These are phyloP conservation scores for Ichneumon xanthorius DNA, from an alignment of 2,888 invertebrate genomes.

Conservation along the genomic window DNA sequence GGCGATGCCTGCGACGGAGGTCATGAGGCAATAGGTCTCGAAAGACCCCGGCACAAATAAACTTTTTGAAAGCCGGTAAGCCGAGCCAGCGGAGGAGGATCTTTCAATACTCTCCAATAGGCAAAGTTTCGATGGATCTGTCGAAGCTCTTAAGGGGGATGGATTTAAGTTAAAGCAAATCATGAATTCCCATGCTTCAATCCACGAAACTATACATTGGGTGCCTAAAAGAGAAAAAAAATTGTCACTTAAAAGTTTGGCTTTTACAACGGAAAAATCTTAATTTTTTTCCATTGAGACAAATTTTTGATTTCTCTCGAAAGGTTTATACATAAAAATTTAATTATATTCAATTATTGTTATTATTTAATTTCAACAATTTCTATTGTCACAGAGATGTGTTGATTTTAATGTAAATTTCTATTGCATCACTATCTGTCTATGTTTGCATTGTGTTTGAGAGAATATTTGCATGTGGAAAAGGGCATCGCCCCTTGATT, in stretches of 20 bases:
- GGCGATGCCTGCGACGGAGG: constrained; percentile 8
- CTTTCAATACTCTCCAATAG: constrained; percentile 6
- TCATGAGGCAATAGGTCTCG: constrained; percentile 38
- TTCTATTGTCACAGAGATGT: too few relatives aligned
- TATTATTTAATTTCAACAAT: too few relatives aligned
- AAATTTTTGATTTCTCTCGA: too few relatives aligned
- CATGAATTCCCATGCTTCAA: background rate
- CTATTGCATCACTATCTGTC: too few relatives aligned
- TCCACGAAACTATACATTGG: background rate
- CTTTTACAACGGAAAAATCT: too few relatives aligned
- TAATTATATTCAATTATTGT: too few relatives aligned
- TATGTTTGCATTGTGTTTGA: too few relatives aligned
- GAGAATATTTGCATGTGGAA: too few relatives aligned
- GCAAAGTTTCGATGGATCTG: constrained; percentile 18
- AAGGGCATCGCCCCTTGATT: background rate
- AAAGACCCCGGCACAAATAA: constrained; percentile 31
- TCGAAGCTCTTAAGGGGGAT: background rate
- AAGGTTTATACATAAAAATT: too few relatives aligned
- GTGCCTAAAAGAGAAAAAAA: background rate
- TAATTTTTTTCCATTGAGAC: too few relatives aligned
- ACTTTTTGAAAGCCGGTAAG: constrained; percentile 7
- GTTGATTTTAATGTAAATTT: too few relatives aligned
- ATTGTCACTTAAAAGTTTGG: too few relatives aligned
- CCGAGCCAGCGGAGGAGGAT: constrained; percentile 20
- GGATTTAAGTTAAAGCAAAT: background rate